phyloP scores from a whole-genome alignment of 2,113 vertebrate species.

The Elanus axillaris region DNA sequence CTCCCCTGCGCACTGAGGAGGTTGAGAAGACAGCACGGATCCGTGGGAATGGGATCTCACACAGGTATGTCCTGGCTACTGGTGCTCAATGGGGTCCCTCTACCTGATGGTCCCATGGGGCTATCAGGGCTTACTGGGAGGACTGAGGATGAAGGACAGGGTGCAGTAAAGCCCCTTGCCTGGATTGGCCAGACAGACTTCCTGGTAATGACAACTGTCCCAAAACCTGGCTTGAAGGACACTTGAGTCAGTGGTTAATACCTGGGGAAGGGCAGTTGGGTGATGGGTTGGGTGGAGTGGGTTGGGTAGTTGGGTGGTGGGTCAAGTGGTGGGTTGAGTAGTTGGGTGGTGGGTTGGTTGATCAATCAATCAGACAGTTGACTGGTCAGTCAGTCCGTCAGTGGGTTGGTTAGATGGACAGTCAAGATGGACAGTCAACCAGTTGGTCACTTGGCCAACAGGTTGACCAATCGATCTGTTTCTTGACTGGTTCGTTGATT shows the following conservation, averaged over 20 bases:
- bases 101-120: background rate
- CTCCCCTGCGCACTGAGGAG: fast-evolving
- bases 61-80: conserved; percentile 27
- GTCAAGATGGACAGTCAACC: too few relatives aligned
- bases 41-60: background rate
- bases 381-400: background rate
- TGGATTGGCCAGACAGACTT: background rate
- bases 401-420: background rate
- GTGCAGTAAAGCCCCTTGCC: background rate
- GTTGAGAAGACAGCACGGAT: background rate
- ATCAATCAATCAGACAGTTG: background rate
- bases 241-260: too few relatives aligned
- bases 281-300: background rate
- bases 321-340: background rate
- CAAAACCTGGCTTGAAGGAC: background rate
- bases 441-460: background rate
- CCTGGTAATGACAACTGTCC: background rate
- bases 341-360: background rate
- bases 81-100: fast-evolving
- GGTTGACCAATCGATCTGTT: background rate
- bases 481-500: background rate
- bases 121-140: background rate
- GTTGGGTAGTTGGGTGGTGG: background rate
- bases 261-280: background rate
- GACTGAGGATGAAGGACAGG: background rate